These are phyloP conservation scores for Ramazzottius varieornatus DNA, from an alignment of 2,888 invertebrate species.

Conservation along the genomic window DNA sequence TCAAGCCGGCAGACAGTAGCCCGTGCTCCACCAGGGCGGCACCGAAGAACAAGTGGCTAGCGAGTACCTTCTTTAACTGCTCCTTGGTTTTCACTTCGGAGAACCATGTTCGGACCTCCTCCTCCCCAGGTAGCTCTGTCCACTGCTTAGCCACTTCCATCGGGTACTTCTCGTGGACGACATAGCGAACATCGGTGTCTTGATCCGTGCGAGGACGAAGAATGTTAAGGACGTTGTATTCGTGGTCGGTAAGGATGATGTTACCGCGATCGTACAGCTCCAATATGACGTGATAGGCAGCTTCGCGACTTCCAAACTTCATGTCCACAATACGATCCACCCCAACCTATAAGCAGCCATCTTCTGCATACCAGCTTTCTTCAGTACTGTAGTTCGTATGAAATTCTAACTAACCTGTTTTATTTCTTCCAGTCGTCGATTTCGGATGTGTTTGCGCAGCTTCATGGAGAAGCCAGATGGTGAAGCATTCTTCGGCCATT, in stretches of 20 bases:
- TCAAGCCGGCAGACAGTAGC: slow-evolving; percentile 41
- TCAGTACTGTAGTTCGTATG: no score
- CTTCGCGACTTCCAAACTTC: slow-evolving; percentile 66
- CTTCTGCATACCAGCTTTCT: no score
- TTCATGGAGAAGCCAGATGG: slow-evolving; percentile 96
- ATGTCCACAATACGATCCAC: slow-evolving; percentile 75
- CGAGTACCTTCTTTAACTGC: neutral
- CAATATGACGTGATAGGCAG: slow-evolving; percentile 73
- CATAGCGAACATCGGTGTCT: slow-evolving; percentile 56
- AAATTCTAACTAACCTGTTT: no score
- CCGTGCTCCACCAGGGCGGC: slow-evolving; percentile 71
- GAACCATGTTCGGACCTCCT: neutral
- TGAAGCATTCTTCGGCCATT: slow-evolving; percentile 89
- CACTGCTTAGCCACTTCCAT: slow-evolving; percentile 40
- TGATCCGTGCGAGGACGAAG: slow-evolving; percentile 64
- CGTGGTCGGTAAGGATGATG: slow-evolving; percentile 66
- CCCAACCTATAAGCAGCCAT: no score
- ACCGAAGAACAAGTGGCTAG: slow-evolving; percentile 33
- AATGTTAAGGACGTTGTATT: slow-evolving; percentile 70
- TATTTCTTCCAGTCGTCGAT: slow-evolving; percentile 64
- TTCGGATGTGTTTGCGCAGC: slow-evolving; percentile 82
- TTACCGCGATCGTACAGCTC: slow-evolving; percentile 39
- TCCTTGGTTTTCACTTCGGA: neutral
- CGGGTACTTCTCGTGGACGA: slow-evolving; percentile 73
- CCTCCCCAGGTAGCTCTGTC: neutral